phyloP scores from a whole-genome alignment of 2,113 vertebrate species.

The Hepsetus odoe region DNA sequence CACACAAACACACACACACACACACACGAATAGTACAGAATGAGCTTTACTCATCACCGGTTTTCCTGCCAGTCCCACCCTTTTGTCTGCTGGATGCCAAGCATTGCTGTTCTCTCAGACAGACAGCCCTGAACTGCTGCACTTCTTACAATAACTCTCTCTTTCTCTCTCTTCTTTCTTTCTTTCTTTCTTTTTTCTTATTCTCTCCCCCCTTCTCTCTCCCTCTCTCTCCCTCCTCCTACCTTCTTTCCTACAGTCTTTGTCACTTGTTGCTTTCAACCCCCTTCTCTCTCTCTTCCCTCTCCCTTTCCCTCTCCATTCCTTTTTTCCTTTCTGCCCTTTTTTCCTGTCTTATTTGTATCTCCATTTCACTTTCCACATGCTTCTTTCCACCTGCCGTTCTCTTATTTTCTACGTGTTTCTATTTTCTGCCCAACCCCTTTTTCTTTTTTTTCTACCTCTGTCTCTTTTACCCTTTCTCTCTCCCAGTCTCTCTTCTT shows the following conservation, averaged over 20 bases:
- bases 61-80: slow-evolving; percentile 45
- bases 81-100: slow-evolving; percentile 43
- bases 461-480: too few species aligned
- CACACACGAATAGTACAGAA: slow-evolving; percentile 13
- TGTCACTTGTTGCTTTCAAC: neutral
- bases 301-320: neutral
- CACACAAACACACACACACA: neutral
- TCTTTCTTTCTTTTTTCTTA: neutral
- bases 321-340: too few species aligned
- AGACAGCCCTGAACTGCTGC: neutral
- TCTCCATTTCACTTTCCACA: too few species aligned
- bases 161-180: neutral
- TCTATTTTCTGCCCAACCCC: too few species aligned
- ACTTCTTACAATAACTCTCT: neutral
- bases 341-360: too few species aligned
- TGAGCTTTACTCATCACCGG: slow-evolving; percentile 34
- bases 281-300: neutral
- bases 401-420: too few species aligned
- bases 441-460: too few species aligned
- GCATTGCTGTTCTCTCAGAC: slow-evolving; percentile 13
- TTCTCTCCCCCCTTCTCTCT: neutral
- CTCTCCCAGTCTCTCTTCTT: too few species aligned
- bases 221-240: neutral
- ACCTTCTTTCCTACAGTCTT: neutral
- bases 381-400: too few species aligned